These are phyloP conservation scores for Drosophila longiperda DNA, from an alignment of 2,888 invertebrate genomes.

Conservation along the genomic window DNA sequence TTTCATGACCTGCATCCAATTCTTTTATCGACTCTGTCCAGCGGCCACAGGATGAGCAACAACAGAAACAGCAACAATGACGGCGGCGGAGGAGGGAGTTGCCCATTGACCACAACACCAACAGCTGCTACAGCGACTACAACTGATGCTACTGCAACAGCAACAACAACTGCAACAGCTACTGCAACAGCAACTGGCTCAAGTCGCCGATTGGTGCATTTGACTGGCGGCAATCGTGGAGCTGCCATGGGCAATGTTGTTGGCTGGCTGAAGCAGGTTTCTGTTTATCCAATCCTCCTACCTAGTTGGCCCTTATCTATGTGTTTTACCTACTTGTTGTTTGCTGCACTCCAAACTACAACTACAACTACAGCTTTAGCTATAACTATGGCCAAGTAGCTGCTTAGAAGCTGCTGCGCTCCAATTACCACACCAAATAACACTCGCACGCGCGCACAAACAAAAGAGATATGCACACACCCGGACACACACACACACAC, in stretches of 20 bases:
- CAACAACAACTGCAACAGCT: conserved; percentile 23
- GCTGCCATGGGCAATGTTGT: conserved; percentile 91
- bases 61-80: conserved; percentile 50
- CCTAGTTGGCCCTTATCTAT: conserved; percentile 6
- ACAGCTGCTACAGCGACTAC: not conserved
- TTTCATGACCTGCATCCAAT: conserved; percentile 15
- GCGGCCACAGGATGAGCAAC: conserved; percentile 73
- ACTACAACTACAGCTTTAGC: not conserved
- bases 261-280: conserved; percentile 93
- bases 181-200: conserved; percentile 86
- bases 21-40: conserved; percentile 56
- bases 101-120: conserved; percentile 4
- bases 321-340: conserved; percentile 10
- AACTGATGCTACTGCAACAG: not conserved
- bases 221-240: conserved; percentile 84
- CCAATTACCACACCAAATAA: conserved; percentile 30
- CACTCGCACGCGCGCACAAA: not conserved
- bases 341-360: conserved; percentile 16
- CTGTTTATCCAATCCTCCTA: conserved; percentile 41
- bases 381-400: not conserved
- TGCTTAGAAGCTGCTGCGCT: conserved; percentile 26
- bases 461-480: conserved; percentile 1
- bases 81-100: conserved; percentile 31
- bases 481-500: not conserved
- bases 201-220: conserved; percentile 86